Percentiles rank a stretch among this genome's conserved stretches.
These are phyloP conservation scores for Sebastes vulpes DNA, from an alignment of 2,797 vertebrate species.

Conservation along the genomic window DNA sequence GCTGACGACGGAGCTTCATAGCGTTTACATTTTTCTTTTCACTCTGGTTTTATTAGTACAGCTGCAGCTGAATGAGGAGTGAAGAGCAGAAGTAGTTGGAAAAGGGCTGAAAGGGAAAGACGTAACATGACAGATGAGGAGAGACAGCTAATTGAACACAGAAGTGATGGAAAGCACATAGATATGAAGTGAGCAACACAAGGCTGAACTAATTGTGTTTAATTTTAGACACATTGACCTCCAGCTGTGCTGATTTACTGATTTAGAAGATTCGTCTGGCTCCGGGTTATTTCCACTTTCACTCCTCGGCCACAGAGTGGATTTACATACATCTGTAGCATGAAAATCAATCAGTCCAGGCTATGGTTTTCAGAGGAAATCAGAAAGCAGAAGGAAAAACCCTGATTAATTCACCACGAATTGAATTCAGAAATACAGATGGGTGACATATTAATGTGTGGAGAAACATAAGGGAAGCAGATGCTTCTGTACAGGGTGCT, in stretches of 20 bases:
- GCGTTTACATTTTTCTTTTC: background rate
- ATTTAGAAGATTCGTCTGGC: constrained; percentile 18
- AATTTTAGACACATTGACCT: constrained; percentile 51
- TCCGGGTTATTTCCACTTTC: constrained; percentile 30
- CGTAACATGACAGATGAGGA: constrained; percentile 23
- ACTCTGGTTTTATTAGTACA: constrained; percentile 4
- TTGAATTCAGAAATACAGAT: background rate
- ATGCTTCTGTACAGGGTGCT: background rate
- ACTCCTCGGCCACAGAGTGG: background rate
- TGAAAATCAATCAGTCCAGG: constrained; percentile 8
- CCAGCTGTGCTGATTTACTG: constrained; percentile 23
- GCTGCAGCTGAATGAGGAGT: background rate
- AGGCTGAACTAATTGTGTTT: constrained; percentile 30
- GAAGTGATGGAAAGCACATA: constrained; percentile 13
- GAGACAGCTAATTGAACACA: constrained; percentile 9
- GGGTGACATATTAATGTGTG: background rate
- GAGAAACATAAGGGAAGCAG: background rate
- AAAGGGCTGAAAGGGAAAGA: constrained; percentile 6
- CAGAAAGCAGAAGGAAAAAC: background rate
- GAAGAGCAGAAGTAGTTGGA: background rate
- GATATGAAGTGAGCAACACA: constrained; percentile 33
- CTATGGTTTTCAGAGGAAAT: background rate
- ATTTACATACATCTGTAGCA: constrained; percentile 13
- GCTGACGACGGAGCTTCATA: background rate
- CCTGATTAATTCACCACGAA: background rate